Percentiles rank a stretch among this genome's conserved stretches.
These are phyloP conservation scores for Serilophus lunatus DNA, from an alignment of 2,113 vertebrate genomes.

Conservation along the genomic window DNA sequence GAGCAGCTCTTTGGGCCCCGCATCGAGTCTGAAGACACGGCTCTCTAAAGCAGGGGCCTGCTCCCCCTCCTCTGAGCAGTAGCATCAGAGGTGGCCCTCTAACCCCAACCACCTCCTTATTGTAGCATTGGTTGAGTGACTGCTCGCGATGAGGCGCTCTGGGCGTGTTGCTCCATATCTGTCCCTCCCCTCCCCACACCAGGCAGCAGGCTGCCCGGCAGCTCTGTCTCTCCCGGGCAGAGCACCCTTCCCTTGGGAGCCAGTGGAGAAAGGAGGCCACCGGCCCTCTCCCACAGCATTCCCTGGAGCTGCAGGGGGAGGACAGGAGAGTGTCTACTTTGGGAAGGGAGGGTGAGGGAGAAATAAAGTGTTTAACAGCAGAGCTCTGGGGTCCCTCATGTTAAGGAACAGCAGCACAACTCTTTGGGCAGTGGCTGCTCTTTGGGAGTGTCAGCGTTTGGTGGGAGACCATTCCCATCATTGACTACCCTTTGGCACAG, in stretches of 20 bases:
- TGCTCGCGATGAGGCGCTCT: not conserved
- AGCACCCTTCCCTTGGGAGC: not conserved
- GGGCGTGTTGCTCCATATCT: rapidly evolving
- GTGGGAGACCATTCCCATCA: not conserved
- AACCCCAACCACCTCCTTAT: not conserved
- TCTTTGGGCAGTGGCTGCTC: rapidly evolving
- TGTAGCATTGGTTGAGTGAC: not conserved
- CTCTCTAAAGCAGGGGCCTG: conserved; percentile 70
- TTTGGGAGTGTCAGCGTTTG: rapidly evolving
- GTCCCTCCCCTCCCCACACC: not conserved
- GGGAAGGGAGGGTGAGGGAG: not conserved
- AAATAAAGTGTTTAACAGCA: conserved; percentile 41
- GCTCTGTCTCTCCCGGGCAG: not conserved
- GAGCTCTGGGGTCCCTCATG: not conserved
- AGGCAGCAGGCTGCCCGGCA: not conserved
- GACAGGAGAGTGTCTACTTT: not conserved
- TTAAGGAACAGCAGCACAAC: not conserved
- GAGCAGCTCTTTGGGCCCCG: conserved; percentile 84
- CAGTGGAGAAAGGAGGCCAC: not conserved
- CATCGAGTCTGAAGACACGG: conserved; percentile 82
- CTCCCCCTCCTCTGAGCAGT: not conserved
- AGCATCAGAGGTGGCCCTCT: not conserved
- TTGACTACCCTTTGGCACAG: not conserved
- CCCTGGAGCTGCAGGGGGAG: not conserved
- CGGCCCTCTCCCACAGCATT: not conserved